Evolutionary conservation across 2,888 invertebrate species (phyloP), one percentile per base, ranked within the genome.

Genomic region (Eurytoma adleriae): DNA sequence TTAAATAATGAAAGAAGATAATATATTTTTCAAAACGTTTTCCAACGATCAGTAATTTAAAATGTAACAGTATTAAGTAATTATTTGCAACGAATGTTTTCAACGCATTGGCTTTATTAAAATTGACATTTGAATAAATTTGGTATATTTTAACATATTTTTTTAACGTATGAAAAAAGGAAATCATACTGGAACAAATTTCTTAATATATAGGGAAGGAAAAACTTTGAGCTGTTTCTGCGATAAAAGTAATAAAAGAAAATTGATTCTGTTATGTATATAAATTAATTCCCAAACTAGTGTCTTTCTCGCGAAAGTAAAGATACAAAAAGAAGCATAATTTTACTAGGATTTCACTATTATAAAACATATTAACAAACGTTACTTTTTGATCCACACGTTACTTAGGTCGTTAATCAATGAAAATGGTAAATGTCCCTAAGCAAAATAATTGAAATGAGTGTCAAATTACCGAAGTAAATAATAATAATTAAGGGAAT

Each of bases 111-210:
- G 54, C 52, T 78, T 78, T 81, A 78, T 81, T 81, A 62, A 74
- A 78, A 70, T 81, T 78, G 71, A 81, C 74, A 71, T 61, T 74
- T 66, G 56, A 78, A 81, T 78, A 70, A 78, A 78, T 78, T 74
- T 70, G 50, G 61, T 75, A 67, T 75, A 70, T 74, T 81, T 74
- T 61, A 81, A 78, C 70, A 80, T 59, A 78, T 64, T 27, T 14
- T 71, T 61, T 61, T 30, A 80, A 76, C 56, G 59, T 78, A 81
- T 30, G 20, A 72, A 70, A 78, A 74, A 75, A 81, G 18, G 18
- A 64, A 64, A 78, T 48, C 54, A 71, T 62, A 71, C 62, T 78
- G 61, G 57, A 81, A 78, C 71, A 66, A 56, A 69, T 71, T 79
- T 75, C 13, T 12, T 57, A 71, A 50, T 71, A 56, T 61, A 24